Evolutionary conservation across 2,888 invertebrate species (phyloP).

Genomic region (Hyposoter didymator): DNA sequence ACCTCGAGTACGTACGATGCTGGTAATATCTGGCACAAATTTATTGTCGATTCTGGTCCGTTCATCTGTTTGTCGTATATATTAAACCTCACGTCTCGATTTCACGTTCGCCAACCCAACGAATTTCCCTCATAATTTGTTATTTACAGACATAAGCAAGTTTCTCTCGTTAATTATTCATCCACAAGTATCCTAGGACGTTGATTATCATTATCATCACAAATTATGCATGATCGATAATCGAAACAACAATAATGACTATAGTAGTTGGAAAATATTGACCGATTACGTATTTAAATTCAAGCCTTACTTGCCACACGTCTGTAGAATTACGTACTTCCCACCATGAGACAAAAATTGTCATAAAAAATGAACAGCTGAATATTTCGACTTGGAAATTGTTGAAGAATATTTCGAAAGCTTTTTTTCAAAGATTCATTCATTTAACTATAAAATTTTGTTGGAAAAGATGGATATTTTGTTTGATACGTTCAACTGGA

Average conservation of each 20-base stretch:
- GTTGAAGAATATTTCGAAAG: too few relatives aligned
- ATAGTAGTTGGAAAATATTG: background rate
- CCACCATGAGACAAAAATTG: too few relatives aligned
- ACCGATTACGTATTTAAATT: background rate
- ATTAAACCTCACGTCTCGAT: conserved; percentile 65
- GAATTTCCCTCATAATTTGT: conserved; percentile 76
- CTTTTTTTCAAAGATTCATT: too few relatives aligned
- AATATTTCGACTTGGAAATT: too few relatives aligned
- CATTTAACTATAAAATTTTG: too few relatives aligned
- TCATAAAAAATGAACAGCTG: too few relatives aligned
- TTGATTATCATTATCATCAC: background rate
- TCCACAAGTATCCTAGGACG: background rate
- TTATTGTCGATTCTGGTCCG: conserved; percentile 65
- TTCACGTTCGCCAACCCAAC: conserved; percentile 37
- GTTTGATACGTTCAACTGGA: too few relatives aligned
- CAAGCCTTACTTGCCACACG: too few relatives aligned
- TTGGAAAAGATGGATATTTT: too few relatives aligned
- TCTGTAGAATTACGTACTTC: too few relatives aligned
- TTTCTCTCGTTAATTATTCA: background rate
- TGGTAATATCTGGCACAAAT: conserved; percentile 54
- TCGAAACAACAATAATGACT: background rate
- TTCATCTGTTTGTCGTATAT: conserved; percentile 65
- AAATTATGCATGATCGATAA: background rate
- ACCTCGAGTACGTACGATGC: conserved; percentile 27
- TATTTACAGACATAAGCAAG: conserved; percentile 70